These are phyloP conservation scores for Theonella swinhoei DNA, from an alignment of 37 sponge, comb jelly and placozoan genomes.

Conservation along the genomic window DNA sequence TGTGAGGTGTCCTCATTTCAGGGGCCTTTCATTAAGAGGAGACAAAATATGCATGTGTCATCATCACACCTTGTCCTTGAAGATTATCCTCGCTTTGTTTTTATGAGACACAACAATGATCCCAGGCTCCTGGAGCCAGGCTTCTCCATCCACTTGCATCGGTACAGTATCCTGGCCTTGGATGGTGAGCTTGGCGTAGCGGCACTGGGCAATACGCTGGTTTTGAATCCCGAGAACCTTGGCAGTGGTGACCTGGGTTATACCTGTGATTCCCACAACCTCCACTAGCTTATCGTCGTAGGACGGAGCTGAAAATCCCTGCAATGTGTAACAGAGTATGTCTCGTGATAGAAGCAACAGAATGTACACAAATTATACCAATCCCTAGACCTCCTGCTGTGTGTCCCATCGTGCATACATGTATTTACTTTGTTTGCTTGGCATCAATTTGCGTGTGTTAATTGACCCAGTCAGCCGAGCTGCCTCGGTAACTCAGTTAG, in stretches of 20 bases:
- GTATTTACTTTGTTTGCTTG: not conserved
- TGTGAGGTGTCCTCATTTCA: too few relatives aligned
- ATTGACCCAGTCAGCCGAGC: not conserved
- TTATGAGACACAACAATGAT: slow-evolving; percentile 81
- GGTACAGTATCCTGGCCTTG: slow-evolving; percentile 57
- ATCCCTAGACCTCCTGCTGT: not conserved
- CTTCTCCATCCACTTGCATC: slow-evolving; percentile 97
- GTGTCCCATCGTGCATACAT: not conserved
- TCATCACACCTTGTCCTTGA: slow-evolving; percentile 70
- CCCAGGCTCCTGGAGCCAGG: slow-evolving; percentile 97
- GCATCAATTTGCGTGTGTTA: not conserved
- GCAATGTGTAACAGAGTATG: not conserved
- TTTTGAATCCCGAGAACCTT: slow-evolving; percentile 82
- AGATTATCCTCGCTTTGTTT: slow-evolving; percentile 88
- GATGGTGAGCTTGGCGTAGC: slow-evolving; percentile 64
- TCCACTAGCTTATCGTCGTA: slow-evolving; percentile 93
- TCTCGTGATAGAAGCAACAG: not conserved
- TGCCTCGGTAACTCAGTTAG: too few relatives aligned
- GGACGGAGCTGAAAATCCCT: slow-evolving; percentile 88
- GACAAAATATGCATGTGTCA: not conserved
- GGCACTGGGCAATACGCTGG: slow-evolving; percentile 80
- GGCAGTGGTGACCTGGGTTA: slow-evolving; percentile 75
- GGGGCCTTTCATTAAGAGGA: not conserved
- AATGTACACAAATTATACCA: not conserved
- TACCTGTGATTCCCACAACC: slow-evolving; percentile 89